These are phyloP conservation scores for Daboia siamensis DNA, from an alignment of 2,113 vertebrate species.

Conservation along the genomic window DNA sequence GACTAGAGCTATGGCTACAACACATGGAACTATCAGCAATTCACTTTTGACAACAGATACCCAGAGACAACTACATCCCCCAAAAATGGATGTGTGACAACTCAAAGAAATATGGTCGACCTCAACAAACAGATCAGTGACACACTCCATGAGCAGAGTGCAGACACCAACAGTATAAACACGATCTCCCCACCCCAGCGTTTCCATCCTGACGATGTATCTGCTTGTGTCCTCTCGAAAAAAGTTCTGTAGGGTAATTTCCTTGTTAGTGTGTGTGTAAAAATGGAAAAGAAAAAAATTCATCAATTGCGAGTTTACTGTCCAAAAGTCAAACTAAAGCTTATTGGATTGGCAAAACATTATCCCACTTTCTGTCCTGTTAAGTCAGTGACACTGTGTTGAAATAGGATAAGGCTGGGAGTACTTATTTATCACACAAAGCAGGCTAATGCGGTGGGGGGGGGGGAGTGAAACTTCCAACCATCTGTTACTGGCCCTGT, in stretches of 20 bases:
- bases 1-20: too few species aligned
- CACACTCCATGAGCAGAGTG: too few species aligned
- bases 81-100: too few species aligned
- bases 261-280: too few species aligned
- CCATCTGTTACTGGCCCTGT: constrained; percentile 64
- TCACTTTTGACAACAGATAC: too few species aligned
- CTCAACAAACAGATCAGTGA: too few species aligned
- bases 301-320: constrained; percentile 49
- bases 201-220: too few species aligned
- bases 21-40: too few species aligned
- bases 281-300: constrained; percentile 32
- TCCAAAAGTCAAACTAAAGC: constrained; percentile 57
- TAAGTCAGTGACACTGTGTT: constrained; percentile 61
- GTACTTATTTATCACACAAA: constrained; percentile 69
- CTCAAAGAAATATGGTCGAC: too few species aligned
- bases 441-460: constrained; percentile 44
- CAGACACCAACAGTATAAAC: too few species aligned
- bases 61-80: too few species aligned
- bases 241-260: neutral
- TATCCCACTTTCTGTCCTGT: constrained; percentile 59
- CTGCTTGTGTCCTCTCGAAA: neutral
- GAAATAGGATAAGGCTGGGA: constrained; percentile 67
- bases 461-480: constrained; percentile 30
- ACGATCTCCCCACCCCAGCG: too few species aligned
- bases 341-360: constrained; percentile 62